Conservation (phyloP, 2,797 vertebrate species). For the Carcharodon carcharias region DNA sequence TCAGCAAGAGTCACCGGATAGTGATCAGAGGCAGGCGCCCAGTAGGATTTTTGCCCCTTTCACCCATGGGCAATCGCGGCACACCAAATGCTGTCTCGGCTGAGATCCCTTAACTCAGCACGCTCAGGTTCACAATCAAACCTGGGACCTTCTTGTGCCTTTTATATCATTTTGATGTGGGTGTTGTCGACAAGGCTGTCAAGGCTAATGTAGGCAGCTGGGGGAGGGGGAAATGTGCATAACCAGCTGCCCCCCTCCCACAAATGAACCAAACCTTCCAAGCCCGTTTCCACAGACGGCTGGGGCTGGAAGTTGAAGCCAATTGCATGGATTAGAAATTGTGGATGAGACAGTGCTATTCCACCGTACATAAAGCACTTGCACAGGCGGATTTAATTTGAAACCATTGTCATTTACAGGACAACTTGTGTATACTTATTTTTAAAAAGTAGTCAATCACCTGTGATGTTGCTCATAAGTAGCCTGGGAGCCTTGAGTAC, state of each 20-base stretch:
- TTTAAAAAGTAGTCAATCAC: not conserved
- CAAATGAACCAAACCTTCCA: not conserved
- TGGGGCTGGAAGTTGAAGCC: not conserved
- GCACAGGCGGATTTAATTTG: not conserved
- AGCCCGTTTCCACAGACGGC: not conserved
- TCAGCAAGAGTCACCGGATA: not conserved
- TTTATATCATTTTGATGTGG: not conserved
- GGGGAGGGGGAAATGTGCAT: too few relatives aligned
- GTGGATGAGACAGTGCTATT: not conserved
- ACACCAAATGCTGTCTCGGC: not conserved
- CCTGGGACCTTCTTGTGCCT: too few relatives aligned
- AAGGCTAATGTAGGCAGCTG: not conserved
- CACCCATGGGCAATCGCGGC: not conserved
- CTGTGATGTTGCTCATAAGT: not conserved
- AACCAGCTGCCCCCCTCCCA: not conserved
- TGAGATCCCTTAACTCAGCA: not conserved
- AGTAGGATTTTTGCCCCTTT: not conserved
- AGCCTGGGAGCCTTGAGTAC: not conserved
- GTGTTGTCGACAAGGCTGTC: not conserved
- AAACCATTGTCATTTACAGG: not conserved
- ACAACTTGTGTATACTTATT: not conserved
- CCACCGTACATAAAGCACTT: not conserved
- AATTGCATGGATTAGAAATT: not conserved
- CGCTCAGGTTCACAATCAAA: not conserved
- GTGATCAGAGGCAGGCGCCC: not conserved